These are phyloP conservation scores for Gnathonemus longibarbis DNA, from an alignment of 2,113 vertebrate genomes.

Conservation along the genomic window DNA sequence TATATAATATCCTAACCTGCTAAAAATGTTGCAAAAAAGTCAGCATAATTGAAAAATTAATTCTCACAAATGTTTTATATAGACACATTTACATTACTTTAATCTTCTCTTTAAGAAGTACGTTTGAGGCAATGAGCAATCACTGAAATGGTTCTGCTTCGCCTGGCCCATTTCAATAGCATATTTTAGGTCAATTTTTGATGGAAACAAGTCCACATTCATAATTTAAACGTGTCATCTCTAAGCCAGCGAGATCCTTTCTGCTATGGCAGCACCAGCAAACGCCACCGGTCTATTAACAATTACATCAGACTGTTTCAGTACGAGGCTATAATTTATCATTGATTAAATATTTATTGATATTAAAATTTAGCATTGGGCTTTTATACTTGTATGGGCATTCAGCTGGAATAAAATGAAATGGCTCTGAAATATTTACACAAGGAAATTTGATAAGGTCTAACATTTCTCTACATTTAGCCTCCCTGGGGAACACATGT, in stretches of 20 bases:
- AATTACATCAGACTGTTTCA: slow-evolving; percentile 37
- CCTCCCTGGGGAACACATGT: slow-evolving; percentile 28
- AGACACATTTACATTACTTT: not conserved
- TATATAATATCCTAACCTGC: not conserved
- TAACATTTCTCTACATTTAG: slow-evolving; percentile 39
- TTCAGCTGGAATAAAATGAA: slow-evolving; percentile 44
- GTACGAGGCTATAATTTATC: slow-evolving; percentile 42
- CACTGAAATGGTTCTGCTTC: slow-evolving; percentile 29
- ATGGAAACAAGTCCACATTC: slow-evolving; percentile 33
- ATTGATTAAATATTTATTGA: slow-evolving; percentile 47
- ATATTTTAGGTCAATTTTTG: slow-evolving; percentile 46
- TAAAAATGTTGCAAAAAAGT: not conserved
- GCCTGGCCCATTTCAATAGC: slow-evolving; percentile 28
- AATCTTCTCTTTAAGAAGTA: not conserved
- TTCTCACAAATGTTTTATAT: not conserved
- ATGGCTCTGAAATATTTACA: slow-evolving; percentile 50
- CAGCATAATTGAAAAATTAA: not conserved
- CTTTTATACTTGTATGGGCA: slow-evolving; percentile 30
- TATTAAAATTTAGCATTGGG: slow-evolving; percentile 48
- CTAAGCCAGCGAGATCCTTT: slow-evolving; percentile 30
- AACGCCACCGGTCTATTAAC: slow-evolving; percentile 45
- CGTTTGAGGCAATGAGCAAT: not conserved
- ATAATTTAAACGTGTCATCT: slow-evolving; percentile 47
- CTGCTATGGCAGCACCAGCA: slow-evolving; percentile 26
- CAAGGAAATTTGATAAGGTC: slow-evolving; percentile 45